These are phyloP conservation scores for Dysmachus trigonus DNA, from an alignment of 2,888 invertebrate species.

Conservation along the genomic window DNA sequence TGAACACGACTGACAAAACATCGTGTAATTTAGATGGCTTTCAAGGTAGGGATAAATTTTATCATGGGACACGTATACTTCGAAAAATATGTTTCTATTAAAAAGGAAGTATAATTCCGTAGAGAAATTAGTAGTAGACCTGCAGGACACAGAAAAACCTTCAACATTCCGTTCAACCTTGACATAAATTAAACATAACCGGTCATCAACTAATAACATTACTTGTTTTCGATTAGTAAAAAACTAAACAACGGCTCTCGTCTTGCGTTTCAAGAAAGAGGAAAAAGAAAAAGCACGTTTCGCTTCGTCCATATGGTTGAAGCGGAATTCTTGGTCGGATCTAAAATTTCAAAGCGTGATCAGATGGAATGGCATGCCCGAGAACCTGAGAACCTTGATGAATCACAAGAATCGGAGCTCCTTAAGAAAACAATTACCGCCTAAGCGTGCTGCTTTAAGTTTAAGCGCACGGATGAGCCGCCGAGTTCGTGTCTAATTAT, in stretches of 20 bases:
- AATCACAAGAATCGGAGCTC: neutral
- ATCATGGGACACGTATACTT: no score
- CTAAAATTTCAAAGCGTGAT: neutral
- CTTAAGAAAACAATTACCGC: neutral
- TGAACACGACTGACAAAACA: no score
- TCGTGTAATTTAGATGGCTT: no score
- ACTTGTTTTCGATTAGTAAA: neutral
- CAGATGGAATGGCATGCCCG: neutral
- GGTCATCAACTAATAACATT: neutral
- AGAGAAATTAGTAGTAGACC: neutral
- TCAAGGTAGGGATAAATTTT: no score
- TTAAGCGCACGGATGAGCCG: neutral
- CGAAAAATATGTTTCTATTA: neutral
- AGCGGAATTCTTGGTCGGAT: neutral
- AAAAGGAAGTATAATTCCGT: neutral
- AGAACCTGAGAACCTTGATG: neutral
- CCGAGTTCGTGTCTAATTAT: neutral
- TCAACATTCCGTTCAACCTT: neutral
- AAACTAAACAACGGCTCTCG: neutral
- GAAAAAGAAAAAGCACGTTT: no score
- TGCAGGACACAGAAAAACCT: neutral
- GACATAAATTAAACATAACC: neutral
- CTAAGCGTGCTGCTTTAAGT: neutral
- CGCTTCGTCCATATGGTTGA: neutral
- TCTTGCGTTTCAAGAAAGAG: no score